Evolutionary conservation across 2,888 invertebrate species (phyloP).

Genomic region (Pharmacophagus antenor): DNA sequence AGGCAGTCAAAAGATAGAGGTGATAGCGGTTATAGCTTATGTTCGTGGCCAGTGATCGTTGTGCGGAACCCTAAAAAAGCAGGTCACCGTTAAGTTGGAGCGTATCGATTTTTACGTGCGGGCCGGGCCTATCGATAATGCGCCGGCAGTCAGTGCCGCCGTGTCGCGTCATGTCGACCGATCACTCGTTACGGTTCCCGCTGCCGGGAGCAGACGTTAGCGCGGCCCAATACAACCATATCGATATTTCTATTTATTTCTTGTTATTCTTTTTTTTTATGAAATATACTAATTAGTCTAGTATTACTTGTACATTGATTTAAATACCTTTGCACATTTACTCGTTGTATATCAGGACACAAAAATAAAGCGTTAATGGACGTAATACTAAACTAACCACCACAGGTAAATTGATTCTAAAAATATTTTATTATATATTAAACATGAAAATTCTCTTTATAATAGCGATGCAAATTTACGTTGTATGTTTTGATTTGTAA

Average conservation of each 20-base stretch:
- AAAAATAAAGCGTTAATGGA: no score
- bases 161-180: constrained; percentile 37
- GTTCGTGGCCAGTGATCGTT: not conserved
- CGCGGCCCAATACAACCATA: constrained; percentile 5
- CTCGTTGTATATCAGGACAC: no score
- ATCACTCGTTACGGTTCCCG: constrained; percentile 35
- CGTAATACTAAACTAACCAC: no score
- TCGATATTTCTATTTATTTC: constrained; percentile 29
- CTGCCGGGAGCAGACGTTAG: constrained; percentile 35
- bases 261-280: not conserved
- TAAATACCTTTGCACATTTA: no score
- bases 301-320: no score
- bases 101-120: constrained; percentile 28
- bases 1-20: not conserved
- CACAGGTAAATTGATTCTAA: no score
- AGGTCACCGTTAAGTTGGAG: constrained; percentile 33
- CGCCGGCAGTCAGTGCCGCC: constrained; percentile 26
- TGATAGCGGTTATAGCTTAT: no score
- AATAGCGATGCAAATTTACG: no score
- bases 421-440: no score
- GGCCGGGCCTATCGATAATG: constrained; percentile 26
- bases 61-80: constrained; percentile 17
- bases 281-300: not conserved
- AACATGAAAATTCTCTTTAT: no score
- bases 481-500: no score